Evolutionary conservation across 2,888 invertebrate genomes (phyloP), one percentile per base, ranked within the genome.

Genomic region (Cynaeus angustus): DNA sequence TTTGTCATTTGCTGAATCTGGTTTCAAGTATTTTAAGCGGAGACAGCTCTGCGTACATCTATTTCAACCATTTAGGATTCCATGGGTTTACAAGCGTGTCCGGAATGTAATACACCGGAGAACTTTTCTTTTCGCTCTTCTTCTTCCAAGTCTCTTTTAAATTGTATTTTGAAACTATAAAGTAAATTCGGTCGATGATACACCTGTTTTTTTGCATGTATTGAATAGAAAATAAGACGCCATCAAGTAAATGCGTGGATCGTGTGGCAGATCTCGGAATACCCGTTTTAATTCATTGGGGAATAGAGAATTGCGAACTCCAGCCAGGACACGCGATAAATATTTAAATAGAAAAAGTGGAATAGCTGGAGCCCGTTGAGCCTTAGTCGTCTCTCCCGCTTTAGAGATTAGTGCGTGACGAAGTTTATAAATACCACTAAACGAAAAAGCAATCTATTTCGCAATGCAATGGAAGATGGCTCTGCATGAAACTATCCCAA

Each of bases 381-480:
- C 41, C 58, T 16, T 21, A 41, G 21, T 58, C 65, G 48, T 59
- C 59, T 72, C 61, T 48, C 52, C 33, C 66, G 68, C 70, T 70
- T 58, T 55, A 65, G 72, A 75, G 77, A 76, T 77, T 77, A 76
- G 73, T 75, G 77, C 75, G 77, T 77, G 76, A 78, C 76, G 71
- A 77, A 76, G 76, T 77, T 77, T 75, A 72, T 75, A 77, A 76
- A 75, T 75, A 73, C 74, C 53, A 62, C 74, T 75, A 75, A 75
- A 73, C 76, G 76, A 67, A 72, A 74, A 76, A 77, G 75, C 77
- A 75, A 77, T 78, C 73, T 75, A 55, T 37, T 50, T 37, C 37
- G 48, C 37, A 48, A 33, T 48, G 50, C 48, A 46, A 45, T 12
- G 50, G 37, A 48, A 50, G 64, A 64, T 59, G 59, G 37, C 43